Percentiles rank a stretch among this genome's conserved stretches.
Evolutionary conservation across 2,888 invertebrate species (phyloP).

Genomic region (Bugula neritina): DNA sequence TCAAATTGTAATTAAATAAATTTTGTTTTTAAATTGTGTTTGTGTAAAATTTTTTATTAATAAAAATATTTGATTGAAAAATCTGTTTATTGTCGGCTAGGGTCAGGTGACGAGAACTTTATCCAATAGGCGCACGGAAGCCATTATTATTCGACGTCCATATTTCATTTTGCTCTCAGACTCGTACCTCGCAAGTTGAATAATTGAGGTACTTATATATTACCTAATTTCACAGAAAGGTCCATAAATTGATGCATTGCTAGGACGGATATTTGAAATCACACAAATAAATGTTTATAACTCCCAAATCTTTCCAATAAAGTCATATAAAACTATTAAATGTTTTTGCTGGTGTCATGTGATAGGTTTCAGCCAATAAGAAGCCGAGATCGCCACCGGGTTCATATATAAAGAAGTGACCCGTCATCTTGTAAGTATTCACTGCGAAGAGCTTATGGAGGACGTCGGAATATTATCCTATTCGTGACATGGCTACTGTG

Average conservation of each 20-base stretch:
- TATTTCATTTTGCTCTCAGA: slow-evolving; percentile 3
- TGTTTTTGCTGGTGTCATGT: slow-evolving; percentile 38
- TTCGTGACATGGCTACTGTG: background rate
- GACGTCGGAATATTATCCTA: background rate
- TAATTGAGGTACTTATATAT: background rate
- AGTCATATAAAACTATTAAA: background rate
- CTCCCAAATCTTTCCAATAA: background rate
- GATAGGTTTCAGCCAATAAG: slow-evolving; percentile 46
- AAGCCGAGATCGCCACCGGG: slow-evolving; percentile 28
- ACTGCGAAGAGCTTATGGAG: background rate
- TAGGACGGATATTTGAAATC: background rate
- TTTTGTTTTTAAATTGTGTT: too few species aligned
- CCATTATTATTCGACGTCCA: too few species aligned
- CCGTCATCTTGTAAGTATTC: background rate
- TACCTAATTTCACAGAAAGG: background rate
- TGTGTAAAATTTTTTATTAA: too few species aligned
- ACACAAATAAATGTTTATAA: slow-evolving; percentile 6
- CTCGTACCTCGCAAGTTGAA: background rate
- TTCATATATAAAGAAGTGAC: background rate
- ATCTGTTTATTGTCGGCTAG: too few species aligned
- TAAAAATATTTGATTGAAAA: too few species aligned
- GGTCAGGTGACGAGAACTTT: too few species aligned
- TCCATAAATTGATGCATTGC: background rate
- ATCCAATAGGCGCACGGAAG: background rate
- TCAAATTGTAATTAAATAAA: too few species aligned